Conservation (phyloP, 2,113 vertebrate species). For the Crocuta crocuta region DNA sequence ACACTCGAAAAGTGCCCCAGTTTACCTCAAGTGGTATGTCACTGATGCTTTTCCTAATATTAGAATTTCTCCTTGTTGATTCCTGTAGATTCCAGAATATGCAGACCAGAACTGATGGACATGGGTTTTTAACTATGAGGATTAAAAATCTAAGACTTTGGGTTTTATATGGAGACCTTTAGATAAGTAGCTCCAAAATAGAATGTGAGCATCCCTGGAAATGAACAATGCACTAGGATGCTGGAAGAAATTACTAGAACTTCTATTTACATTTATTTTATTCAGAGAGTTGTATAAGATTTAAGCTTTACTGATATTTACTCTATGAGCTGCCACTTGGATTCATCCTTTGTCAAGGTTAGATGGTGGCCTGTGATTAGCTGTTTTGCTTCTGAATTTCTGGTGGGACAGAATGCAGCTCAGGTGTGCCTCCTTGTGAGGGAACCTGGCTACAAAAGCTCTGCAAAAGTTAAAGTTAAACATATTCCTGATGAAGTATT, state of each 20-base stretch:
- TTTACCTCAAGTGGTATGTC: fast-evolving
- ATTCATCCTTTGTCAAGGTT: neutral
- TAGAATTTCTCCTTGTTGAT: neutral
- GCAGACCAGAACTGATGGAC: neutral
- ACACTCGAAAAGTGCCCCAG: neutral
- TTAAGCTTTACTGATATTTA: neutral
- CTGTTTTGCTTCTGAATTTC: neutral
- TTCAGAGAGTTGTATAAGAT: neutral
- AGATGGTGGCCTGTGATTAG: too few species aligned
- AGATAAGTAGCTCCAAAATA: neutral
- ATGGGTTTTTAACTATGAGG: neutral
- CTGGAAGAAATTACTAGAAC: neutral
- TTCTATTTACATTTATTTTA: neutral
- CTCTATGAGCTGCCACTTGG: too few species aligned
- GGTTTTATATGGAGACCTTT: neutral
- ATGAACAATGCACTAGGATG: too few species aligned
- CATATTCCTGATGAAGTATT: neutral
- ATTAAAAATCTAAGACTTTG: neutral
- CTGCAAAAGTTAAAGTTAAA: neutral
- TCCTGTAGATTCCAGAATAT: neutral
- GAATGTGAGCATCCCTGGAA: neutral
- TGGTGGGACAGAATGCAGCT: neutral
- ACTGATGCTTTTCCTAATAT: fast-evolving
- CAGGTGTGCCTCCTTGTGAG: fast-evolving
- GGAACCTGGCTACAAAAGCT: neutral